Evolutionary conservation across 2,888 invertebrate species (phyloP).

Genomic region (Caenorhabditis sp.): DNA sequence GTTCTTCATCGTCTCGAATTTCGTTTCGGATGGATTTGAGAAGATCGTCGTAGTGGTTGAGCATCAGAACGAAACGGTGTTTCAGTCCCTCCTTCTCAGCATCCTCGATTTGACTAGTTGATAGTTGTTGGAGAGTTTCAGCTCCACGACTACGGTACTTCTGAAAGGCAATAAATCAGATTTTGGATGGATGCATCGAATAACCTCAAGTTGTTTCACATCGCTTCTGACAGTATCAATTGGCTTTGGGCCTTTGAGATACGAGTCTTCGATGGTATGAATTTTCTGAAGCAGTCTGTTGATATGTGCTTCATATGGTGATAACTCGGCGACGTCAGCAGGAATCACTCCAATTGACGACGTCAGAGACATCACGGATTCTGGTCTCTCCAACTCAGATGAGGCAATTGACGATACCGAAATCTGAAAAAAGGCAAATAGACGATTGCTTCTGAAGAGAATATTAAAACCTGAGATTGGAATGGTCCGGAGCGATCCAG

Average conservation of each 20-base stretch:
- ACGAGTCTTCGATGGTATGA: constrained; percentile 60
- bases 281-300: constrained; percentile 63
- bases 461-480: constrained; percentile 69
- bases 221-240: constrained; percentile 62
- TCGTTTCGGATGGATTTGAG: constrained; percentile 59
- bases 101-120: constrained; percentile 60
- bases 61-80: constrained; percentile 53
- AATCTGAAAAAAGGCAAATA: constrained; percentile 60
- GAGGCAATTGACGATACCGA: constrained; percentile 75
- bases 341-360: constrained; percentile 67
- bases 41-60: constrained; percentile 64
- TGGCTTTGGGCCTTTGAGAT: constrained; percentile 68
- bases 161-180: not conserved
- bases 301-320: constrained; percentile 62
- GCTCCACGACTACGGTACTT: constrained; percentile 58
- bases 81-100: constrained; percentile 64
- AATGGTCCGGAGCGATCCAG: constrained; percentile 65
- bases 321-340: constrained; percentile 54
- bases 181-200: too few species aligned
- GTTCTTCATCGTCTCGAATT: constrained; percentile 70
- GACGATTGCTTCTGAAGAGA: not conserved
- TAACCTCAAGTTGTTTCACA: constrained; percentile 61
- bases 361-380: constrained; percentile 73
- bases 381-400: constrained; percentile 74
- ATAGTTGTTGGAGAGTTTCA: constrained; percentile 55